Evolutionary conservation across 2,113 vertebrate genomes (phyloP), one percentile per base, ranked within the genome.

Genomic region (Neoarius graeffei): DNA sequence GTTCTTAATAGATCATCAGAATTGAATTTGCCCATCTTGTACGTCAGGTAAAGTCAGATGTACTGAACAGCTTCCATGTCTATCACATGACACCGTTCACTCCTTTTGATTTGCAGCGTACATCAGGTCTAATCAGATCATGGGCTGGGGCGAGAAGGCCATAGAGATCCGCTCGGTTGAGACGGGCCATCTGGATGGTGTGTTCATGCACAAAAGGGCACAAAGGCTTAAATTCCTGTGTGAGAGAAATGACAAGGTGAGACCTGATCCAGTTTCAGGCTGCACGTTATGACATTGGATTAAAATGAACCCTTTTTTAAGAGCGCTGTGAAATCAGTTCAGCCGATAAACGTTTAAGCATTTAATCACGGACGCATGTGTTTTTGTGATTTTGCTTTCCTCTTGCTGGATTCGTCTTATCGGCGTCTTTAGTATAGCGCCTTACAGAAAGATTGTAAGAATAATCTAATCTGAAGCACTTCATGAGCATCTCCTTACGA

Each of bases 181-280:
- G 91, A 96, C 96, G 0, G 97, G 95, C 7, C 95, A 95, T 91
- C 94, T 99, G 89, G 98, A 99, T 92, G 97, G 95, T 81, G 97
- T 99, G 66, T 97, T 99, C 91, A 98, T 99, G 96, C 97, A 97
- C 95, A 99, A 98, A 90, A 97, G 97, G 91, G 97, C 97, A 71
- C 98, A 99, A 94, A 98, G 97, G 84, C 96, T 99, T 88, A 99
- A 99, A 94, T 99, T 99, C 91, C 94, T 99, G 0, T 99, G 98
- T 92, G 97, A 98, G 92, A 96, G 97, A 92, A 99, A 99, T 23
- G 98, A 99, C 94, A 99, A 99, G 97, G 98, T 99, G 94, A 83
- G 89, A 42, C 15, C 17, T 20, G 25, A 48, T 54, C 62, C 6
- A 17, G 11, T 60, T 25, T 42, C 25, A 54, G 23, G 13, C 10